phyloP scores from a whole-genome alignment of 2,113 vertebrate species.

The Oncorhynchus tshawytscha region DNA sequence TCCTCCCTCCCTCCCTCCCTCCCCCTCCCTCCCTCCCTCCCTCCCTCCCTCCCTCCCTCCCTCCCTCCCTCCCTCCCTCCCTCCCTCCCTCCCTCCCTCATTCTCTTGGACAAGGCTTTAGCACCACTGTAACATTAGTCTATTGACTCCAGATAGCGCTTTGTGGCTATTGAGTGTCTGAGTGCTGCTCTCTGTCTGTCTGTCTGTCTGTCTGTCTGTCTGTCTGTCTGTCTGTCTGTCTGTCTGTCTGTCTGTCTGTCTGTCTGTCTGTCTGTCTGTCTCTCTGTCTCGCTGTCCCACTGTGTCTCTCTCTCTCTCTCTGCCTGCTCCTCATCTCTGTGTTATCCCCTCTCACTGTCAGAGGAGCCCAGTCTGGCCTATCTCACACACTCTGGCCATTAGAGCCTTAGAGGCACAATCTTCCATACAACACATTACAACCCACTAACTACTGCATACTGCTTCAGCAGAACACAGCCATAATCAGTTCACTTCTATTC shows the following conservation, averaged over 20 bases:
- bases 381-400: conserved; percentile 36
- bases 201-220: conserved; percentile 1
- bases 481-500: not conserved
- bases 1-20: conserved; percentile 32
- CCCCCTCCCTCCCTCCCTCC: conserved; percentile 12
- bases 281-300: not conserved
- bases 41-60: conserved; percentile 37
- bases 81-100: conserved; percentile 18
- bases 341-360: conserved; percentile 67
- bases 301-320: conserved; percentile 15
- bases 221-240: not conserved
- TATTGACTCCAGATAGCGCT: conserved; percentile 90
- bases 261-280: conserved; percentile 25
- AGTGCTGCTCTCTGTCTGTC: conserved; percentile 56
- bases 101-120: conserved; percentile 76
- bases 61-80: conserved; percentile 40
- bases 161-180: conserved; percentile 85
- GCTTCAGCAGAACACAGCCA: not conserved
- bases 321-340: conserved; percentile 72
- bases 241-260: conserved; percentile 39
- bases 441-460: not conserved
- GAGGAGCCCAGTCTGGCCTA: conserved; percentile 55
- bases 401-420: not conserved
- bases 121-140: conserved; percentile 79
- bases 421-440: not conserved